A percentile compares a stretch with the other conserved stretches of the same genome.
Conservation (phyloP, 2,888 invertebrate species). For the Chaitophorus viminalis region DNA sequence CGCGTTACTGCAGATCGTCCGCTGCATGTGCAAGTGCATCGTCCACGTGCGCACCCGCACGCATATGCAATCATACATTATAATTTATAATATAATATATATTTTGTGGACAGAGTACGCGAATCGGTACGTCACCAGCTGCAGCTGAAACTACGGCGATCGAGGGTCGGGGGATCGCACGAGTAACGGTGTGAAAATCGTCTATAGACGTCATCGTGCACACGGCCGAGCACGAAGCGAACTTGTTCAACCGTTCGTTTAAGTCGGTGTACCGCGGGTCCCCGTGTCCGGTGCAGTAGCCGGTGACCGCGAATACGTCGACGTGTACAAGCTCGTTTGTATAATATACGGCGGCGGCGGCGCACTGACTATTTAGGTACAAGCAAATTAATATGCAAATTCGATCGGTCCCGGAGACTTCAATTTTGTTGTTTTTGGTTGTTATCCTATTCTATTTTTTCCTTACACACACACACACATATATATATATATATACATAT, state of each 20-base stretch:
- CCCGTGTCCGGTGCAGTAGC: constrained; percentile 20
- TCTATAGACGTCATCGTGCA: background rate
- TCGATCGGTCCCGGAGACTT: constrained; percentile 21
- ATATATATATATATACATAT: too few species aligned
- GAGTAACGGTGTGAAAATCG: background rate
- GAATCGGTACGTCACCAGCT: too few species aligned
- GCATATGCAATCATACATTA: too few species aligned
- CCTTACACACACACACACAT: too few species aligned
- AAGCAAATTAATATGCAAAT: constrained; percentile 58
- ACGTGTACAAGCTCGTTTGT: constrained; percentile 22
- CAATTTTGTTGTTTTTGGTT: constrained; percentile 38
- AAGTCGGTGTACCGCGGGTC: background rate
- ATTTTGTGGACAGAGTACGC: too few species aligned
- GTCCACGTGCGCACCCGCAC: too few species aligned
- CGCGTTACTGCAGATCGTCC: too few species aligned
- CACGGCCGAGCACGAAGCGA: background rate
- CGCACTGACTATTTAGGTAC: background rate
- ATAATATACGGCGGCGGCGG: background rate
- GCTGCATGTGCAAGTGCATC: too few species aligned
- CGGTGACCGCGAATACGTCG: background rate
- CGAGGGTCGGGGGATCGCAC: background rate
- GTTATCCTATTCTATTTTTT: background rate
- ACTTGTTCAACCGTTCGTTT: constrained; percentile 11
- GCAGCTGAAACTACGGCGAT: too few species aligned
- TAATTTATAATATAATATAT: too few species aligned